A percentile compares a stretch with the other conserved stretches of the same genome.
These are phyloP conservation scores for Microvelia longipes DNA, from an alignment of 1,140 invertebrate species.

Conservation along the genomic window DNA sequence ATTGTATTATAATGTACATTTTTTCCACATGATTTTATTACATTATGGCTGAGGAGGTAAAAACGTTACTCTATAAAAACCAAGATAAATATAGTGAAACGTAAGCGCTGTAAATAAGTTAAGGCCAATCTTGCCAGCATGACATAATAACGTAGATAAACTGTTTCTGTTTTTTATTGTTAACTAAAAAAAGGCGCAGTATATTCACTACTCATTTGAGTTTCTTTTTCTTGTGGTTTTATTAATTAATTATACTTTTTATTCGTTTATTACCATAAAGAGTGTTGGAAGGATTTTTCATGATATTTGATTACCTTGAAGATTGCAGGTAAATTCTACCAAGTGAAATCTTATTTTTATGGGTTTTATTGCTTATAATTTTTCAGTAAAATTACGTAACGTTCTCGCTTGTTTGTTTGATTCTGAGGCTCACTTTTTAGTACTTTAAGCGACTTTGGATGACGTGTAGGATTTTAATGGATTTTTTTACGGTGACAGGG, in stretches of 20 bases:
- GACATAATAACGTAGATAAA: background rate
- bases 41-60: too few species aligned
- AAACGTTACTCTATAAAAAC: background rate
- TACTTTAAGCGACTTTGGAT: too few species aligned
- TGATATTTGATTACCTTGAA: background rate
- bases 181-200: background rate
- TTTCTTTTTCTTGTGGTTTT: background rate
- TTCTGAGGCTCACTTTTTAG: too few species aligned
- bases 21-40: too few species aligned
- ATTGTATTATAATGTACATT: too few species aligned
- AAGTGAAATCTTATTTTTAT: too few species aligned
- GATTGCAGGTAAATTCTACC: background rate
- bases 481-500: too few species aligned
- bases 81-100: background rate
- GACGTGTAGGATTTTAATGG: too few species aligned
- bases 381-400: too few species aligned
- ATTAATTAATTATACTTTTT: background rate
- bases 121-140: background rate
- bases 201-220: background rate
- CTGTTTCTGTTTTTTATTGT: background rate
- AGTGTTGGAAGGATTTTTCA: background rate
- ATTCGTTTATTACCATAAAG: background rate
- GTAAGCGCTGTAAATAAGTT: background rate
- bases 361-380: too few species aligned
- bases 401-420: too few species aligned